Evolutionary conservation across 2,797 vertebrate species (phyloP).

Genomic region (Phoeniculus purpureus): DNA sequence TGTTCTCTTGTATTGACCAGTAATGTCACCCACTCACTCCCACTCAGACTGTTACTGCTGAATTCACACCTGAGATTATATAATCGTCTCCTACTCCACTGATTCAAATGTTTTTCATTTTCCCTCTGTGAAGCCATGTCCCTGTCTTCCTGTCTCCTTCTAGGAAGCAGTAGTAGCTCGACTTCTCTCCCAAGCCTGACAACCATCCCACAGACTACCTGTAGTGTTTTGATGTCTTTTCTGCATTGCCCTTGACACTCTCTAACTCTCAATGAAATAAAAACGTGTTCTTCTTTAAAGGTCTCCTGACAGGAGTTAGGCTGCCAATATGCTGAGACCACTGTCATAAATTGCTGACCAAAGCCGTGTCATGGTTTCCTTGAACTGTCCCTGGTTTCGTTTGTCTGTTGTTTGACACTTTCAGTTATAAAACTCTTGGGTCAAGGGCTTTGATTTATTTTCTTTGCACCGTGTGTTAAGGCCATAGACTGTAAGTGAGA

Average conservation of each 20-base stretch:
- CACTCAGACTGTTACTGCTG: background rate
- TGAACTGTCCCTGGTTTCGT: slow-evolving; percentile 51
- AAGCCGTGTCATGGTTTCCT: slow-evolving; percentile 50
- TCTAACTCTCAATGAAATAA: background rate
- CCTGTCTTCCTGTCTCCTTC: background rate
- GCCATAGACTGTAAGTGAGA: background rate
- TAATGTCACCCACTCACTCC: accelerated
- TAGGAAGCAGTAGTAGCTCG: background rate
- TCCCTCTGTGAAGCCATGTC: background rate
- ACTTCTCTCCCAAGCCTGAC: background rate
- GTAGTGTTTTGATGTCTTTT: background rate
- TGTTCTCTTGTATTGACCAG: background rate
- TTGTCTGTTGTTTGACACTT: slow-evolving; percentile 7
- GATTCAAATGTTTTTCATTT: background rate
- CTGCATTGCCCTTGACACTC: background rate
- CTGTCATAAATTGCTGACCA: slow-evolving; percentile 40
- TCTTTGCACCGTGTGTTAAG: slow-evolving; percentile 14
- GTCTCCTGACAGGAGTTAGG: background rate
- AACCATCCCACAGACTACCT: accelerated
- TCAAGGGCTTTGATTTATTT: slow-evolving; percentile 50
- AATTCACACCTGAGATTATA: background rate
- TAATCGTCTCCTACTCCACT: background rate
- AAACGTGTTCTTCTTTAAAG: background rate
- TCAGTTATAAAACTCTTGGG: background rate
- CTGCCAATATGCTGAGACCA: background rate